phyloP scores from a whole-genome alignment of 23 tunicate genomes.

The Phallusia fumigata region DNA sequence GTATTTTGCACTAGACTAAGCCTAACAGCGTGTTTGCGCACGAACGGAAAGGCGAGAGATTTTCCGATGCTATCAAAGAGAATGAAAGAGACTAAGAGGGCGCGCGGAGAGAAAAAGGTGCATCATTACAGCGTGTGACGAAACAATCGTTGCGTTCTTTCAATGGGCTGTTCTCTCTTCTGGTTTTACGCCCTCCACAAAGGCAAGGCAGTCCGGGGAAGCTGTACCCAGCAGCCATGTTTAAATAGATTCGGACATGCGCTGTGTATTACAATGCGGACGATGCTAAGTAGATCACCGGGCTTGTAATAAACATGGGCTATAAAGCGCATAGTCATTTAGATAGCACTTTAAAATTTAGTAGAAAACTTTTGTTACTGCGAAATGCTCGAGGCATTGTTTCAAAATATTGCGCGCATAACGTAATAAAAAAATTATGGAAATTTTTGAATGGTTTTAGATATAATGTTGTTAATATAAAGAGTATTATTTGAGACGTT shows the following conservation, averaged over 20 bases:
- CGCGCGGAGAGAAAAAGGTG: constrained; percentile 52
- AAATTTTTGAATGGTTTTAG: too few relatives aligned
- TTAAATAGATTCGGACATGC: neutral
- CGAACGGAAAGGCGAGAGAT: constrained; percentile 43
- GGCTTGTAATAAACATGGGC: too few relatives aligned
- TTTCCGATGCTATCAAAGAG: constrained; percentile 35
- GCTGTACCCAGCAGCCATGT: neutral
- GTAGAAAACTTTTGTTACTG: too few relatives aligned
- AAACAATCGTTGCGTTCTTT: constrained; percentile 48
- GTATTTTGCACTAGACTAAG: constrained; percentile 19
- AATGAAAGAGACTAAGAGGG: constrained; percentile 44
- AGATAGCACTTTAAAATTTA: too few relatives aligned
- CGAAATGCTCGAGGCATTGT: too few relatives aligned
- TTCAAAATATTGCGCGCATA: too few relatives aligned
- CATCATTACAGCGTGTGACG: constrained; percentile 63
- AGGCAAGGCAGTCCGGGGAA: neutral
- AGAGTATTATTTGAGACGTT: too few relatives aligned
- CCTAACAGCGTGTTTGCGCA: constrained; percentile 16
- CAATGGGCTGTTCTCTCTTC: constrained; percentile 62
- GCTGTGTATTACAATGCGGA: neutral
- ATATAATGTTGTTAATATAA: too few relatives aligned
- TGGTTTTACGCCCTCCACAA: constrained; percentile 11
- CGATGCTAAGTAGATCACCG: too few relatives aligned
- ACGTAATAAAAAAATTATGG: too few relatives aligned
- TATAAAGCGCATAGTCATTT: too few relatives aligned